Evolutionary conservation across 2,888 invertebrate genomes (phyloP).

Genomic region (Gastracanthus pulcherrimus): DNA sequence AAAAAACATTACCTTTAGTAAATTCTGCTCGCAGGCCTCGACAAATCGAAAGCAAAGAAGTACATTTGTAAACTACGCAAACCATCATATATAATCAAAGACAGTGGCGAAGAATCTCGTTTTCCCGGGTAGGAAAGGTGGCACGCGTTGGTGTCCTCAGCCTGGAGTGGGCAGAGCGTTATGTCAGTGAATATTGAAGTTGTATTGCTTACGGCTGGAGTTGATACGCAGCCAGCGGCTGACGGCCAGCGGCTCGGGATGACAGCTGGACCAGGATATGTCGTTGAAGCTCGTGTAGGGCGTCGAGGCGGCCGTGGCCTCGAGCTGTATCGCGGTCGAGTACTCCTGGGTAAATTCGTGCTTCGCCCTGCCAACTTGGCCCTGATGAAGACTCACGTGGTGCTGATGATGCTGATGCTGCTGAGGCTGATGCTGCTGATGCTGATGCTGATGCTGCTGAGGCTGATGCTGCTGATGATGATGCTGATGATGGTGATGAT

Average conservation of each 20-base stretch:
- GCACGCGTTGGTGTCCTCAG: constrained; percentile 68
- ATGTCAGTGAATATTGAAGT: constrained; percentile 77
- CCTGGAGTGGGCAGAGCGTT: constrained; percentile 77
- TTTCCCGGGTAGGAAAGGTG: constrained; percentile 41
- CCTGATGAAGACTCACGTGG: too few relatives aligned
- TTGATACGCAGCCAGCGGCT: constrained; percentile 75
- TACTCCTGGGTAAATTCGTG: constrained; percentile 70
- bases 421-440: too few relatives aligned
- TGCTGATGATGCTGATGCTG: too few relatives aligned
- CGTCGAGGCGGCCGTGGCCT: constrained; percentile 72
- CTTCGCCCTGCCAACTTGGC: constrained; percentile 66
- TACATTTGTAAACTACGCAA: too few relatives aligned
- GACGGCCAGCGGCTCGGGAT: constrained; percentile 76
- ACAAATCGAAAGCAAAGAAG: too few relatives aligned
- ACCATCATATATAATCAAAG: neutral
- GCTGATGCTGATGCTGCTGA: too few relatives aligned
- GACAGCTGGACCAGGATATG: constrained; percentile 75
- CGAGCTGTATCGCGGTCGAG: constrained; percentile 72
- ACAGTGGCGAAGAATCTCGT: constrained; percentile 36
- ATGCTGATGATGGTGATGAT: too few relatives aligned
- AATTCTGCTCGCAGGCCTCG: too few relatives aligned
- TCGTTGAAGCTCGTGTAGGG: constrained; percentile 73
- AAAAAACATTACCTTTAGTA: too few relatives aligned
- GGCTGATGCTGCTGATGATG: too few relatives aligned
- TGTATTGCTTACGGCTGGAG: constrained; percentile 76